phyloP scores from a whole-genome alignment of 2,797 vertebrate genomes.

The Staurois parvus region DNA sequence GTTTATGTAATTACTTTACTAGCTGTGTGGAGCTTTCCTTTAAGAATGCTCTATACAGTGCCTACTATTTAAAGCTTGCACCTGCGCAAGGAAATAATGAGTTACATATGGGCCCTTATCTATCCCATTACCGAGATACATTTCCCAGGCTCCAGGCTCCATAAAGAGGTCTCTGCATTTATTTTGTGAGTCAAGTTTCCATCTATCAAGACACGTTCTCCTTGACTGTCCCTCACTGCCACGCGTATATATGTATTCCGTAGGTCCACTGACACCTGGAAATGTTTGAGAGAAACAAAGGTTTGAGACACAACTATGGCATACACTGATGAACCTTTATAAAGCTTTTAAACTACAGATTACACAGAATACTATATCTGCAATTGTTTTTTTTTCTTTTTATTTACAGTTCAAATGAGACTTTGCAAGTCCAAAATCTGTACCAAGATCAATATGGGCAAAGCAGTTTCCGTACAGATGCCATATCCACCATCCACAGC shows the following conservation, averaged over 20 bases:
- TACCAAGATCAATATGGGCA: no score
- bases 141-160: slow-evolving; percentile 92
- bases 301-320: background rate
- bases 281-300: background rate
- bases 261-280: slow-evolving; percentile 88
- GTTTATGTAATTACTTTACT: no score
- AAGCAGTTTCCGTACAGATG: no score
- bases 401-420: no score
- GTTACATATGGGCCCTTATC: background rate
- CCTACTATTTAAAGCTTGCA: background rate
- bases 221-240: slow-evolving; percentile 77
- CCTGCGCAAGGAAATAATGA: background rate
- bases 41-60: background rate
- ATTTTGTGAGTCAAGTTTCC: slow-evolving; percentile 93
- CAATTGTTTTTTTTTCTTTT: no score
- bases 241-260: slow-evolving; percentile 81
- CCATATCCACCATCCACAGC: no score
- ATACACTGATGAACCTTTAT: background rate
- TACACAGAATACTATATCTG: background rate
- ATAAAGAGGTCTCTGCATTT: slow-evolving; percentile 92
- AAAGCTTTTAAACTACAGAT: background rate
- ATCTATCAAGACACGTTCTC: slow-evolving; percentile 84
- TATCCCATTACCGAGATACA: slow-evolving; percentile 84
- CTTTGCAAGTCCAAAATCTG: no score
- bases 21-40: no score